Conservation (phyloP, 2,113 vertebrate species). For the Hymenochirus boettgeri region DNA sequence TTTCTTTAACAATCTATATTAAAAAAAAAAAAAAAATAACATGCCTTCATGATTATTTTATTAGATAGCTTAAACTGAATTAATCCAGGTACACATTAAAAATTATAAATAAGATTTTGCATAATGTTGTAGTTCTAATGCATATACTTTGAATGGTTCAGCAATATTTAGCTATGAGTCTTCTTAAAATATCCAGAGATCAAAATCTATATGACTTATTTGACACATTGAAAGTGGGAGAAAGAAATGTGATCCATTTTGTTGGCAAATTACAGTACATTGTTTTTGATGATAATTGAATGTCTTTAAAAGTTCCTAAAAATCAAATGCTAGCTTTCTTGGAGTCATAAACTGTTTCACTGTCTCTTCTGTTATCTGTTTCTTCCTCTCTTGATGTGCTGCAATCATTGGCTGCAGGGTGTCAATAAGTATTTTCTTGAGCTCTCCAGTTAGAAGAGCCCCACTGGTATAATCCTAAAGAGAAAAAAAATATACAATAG, state of each 20-base stretch:
- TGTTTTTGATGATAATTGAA: background rate
- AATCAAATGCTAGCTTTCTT: conserved; percentile 75
- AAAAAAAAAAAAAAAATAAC: background rate
- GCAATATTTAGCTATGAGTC: conserved; percentile 8
- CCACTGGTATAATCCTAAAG: conserved; percentile 90
- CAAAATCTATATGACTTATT: background rate
- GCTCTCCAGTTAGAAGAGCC: conserved; percentile 84
- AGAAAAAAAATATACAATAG: no score
- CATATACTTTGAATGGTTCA: no score
- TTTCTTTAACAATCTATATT: background rate
- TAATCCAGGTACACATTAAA: background rate
- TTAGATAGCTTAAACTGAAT: background rate
- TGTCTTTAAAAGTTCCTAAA: conserved; percentile 53
- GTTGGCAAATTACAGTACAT: background rate
- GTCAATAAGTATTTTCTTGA: conserved; percentile 88
- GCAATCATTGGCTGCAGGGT: conserved; percentile 87
- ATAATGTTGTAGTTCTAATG: background rate
- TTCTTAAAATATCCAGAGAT: background rate
- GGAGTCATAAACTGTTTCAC: conserved; percentile 90
- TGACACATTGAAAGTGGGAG: no score
- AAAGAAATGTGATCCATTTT: background rate
- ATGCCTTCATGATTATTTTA: background rate
- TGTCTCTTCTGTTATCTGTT: conserved; percentile 76
- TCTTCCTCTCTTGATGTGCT: conserved; percentile 85
- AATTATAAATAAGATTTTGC: background rate